phyloP scores from a whole-genome alignment of 2,888 invertebrate species.

The Mechanitis mazaeus region DNA sequence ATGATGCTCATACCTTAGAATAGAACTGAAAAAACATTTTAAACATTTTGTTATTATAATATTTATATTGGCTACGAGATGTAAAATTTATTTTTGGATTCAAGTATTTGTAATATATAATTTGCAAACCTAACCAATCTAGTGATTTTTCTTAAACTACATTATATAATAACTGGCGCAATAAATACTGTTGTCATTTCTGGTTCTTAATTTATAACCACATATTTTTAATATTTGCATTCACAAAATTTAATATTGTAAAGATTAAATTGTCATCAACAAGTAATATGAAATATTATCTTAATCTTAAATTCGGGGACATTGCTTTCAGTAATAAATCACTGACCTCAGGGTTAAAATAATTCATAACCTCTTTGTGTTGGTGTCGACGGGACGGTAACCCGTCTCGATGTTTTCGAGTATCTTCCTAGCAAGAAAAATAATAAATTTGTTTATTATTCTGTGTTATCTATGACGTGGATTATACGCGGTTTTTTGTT shows the following conservation, averaged over 20 bases:
- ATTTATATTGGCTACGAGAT: too few relatives aligned
- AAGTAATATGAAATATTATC: constrained; percentile 18
- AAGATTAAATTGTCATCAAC: constrained; percentile 15
- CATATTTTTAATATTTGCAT: not conserved
- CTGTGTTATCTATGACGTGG: constrained; percentile 21
- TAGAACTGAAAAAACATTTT: too few relatives aligned
- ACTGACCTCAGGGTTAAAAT: constrained; percentile 48
- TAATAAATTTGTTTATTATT: constrained; percentile 34
- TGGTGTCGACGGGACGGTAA: constrained; percentile 33
- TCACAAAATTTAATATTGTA: constrained; percentile 8
- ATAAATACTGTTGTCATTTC: too few relatives aligned
- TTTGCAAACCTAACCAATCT: too few relatives aligned
- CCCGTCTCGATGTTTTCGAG: constrained; percentile 23
- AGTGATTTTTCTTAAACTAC: too few relatives aligned
- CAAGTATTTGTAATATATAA: too few relatives aligned
- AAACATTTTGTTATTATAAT: too few relatives aligned
- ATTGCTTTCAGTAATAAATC: constrained; percentile 44
- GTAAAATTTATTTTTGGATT: too few relatives aligned
- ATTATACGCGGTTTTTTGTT: constrained; percentile 20
- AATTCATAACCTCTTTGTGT: constrained; percentile 45
- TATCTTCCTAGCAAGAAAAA: constrained; percentile 17
- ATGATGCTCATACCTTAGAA: too few relatives aligned
- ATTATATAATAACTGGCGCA: too few relatives aligned
- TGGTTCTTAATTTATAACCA: too few relatives aligned
- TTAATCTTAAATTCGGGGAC: constrained; percentile 17